Conservation (phyloP, 1,140 invertebrate genomes). For the Drosophila tristis region DNA sequence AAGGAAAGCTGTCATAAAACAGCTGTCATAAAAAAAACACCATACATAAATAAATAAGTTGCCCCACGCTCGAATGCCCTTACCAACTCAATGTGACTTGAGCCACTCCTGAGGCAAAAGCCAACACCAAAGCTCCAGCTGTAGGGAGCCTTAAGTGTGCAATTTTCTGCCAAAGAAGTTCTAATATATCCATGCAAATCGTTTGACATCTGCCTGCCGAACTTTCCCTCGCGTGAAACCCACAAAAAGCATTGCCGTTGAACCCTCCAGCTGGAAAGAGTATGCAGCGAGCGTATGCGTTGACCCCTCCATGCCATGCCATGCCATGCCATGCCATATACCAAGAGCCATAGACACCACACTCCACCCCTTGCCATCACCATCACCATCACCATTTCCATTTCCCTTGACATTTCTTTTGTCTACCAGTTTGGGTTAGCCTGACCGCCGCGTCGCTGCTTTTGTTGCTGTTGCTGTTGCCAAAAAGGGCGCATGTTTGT, state of each 20-base stretch:
- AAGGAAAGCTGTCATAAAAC: constrained; percentile 17
- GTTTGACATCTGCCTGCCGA: too few species aligned
- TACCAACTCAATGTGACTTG: too few species aligned
- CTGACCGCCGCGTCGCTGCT: constrained; percentile 4
- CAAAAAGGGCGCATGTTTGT: constrained; percentile 46
- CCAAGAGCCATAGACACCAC: background rate
- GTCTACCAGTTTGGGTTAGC: constrained; percentile 35
- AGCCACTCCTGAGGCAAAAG: too few species aligned
- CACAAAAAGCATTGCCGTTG: too few species aligned
- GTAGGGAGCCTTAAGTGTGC: too few species aligned
- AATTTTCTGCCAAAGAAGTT: too few species aligned
- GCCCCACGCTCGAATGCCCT: background rate
- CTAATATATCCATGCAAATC: too few species aligned
- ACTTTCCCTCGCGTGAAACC: background rate
- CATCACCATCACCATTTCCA: constrained; percentile 9
- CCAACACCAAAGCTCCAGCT: too few species aligned
- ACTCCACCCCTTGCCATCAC: constrained; percentile 1
- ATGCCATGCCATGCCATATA: constrained; percentile 1
- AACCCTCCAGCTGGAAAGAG: background rate
- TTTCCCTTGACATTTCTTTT: constrained; percentile 44
- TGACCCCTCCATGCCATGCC: too few species aligned
- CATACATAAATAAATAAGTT: background rate
- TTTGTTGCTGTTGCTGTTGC: constrained; percentile 24
- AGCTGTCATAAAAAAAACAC: background rate
- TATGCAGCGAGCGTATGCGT: background rate